Conservation (phyloP, 1,140 invertebrate genomes). For the Panulirus ornatus region DNA sequence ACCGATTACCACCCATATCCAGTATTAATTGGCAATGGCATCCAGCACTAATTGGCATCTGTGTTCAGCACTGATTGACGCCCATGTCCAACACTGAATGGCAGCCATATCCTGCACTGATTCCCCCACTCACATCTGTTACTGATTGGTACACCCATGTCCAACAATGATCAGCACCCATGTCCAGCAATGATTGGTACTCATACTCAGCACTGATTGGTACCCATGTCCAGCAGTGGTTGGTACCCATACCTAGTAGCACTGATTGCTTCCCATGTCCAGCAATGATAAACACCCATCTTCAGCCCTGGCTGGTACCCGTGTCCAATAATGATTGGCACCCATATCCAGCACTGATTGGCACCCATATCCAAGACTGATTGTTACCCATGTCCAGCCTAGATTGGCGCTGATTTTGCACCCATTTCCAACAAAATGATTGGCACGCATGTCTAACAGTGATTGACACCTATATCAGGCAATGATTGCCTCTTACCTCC, state of each 20-base stretch:
- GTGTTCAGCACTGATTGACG: background rate
- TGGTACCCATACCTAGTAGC: no score
- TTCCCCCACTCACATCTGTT: no score
- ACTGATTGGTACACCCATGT: background rate
- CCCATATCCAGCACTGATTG: background rate
- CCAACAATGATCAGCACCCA: background rate
- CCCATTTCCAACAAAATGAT: no score
- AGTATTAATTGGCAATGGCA: background rate
- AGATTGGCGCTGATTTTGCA: no score
- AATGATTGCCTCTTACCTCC: no score
- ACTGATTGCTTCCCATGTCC: background rate
- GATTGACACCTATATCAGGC: no score
- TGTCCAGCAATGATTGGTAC: background rate
- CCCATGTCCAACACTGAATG: background rate
- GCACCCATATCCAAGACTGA: background rate
- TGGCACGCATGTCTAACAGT: no score
- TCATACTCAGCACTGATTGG: background rate
- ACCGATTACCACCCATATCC: background rate
- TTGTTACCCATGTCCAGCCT: no score
- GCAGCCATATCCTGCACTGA: background rate
- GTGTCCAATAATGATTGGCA: background rate
- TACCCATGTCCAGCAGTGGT: background rate
- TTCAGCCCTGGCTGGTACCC: background rate
- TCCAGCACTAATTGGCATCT: background rate
- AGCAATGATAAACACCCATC: background rate